Conservation (phyloP, 30 jellyfish, hydroid and myxozoan genomes). For the Morbakka virulenta region DNA sequence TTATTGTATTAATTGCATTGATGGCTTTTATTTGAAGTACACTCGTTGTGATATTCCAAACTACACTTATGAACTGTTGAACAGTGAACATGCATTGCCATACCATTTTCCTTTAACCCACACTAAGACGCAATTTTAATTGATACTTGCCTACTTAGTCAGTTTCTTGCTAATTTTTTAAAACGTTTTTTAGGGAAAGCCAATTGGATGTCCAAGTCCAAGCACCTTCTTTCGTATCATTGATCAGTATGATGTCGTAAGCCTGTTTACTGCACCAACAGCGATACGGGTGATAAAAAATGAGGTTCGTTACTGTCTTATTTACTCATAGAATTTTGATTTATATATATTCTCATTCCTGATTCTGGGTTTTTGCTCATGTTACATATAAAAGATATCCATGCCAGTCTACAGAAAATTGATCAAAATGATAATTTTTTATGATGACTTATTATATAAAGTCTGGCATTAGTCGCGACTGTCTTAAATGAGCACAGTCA, state of each 20-base stretch:
- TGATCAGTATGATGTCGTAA: slow-evolving; percentile 83
- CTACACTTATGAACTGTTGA: too few species aligned
- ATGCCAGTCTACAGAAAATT: too few species aligned
- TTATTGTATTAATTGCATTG: too few species aligned
- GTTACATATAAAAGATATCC: too few species aligned
- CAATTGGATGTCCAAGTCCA: slow-evolving; percentile 92
- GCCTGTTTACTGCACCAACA: slow-evolving; percentile 95
- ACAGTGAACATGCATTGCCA: too few species aligned
- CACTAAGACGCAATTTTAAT: neutral
- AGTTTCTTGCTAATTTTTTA: neutral
- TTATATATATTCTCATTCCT: neutral
- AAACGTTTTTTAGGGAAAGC: slow-evolving; percentile 74
- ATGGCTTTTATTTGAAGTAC: too few species aligned
- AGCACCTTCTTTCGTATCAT: slow-evolving; percentile 82
- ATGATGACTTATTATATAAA: too few species aligned
- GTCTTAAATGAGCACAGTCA: too few species aligned
- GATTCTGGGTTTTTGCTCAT: neutral
- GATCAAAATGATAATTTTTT: too few species aligned
- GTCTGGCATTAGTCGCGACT: too few species aligned
- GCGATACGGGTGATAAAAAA: slow-evolving; percentile 82
- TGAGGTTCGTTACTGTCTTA: slow-evolving; percentile 66
- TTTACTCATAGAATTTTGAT: neutral
- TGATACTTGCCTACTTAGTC: neutral
- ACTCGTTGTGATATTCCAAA: too few species aligned
- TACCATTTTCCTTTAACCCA: neutral